Conservation (phyloP, 1,140 invertebrate genomes). For the Armadillidium nasatum region DNA sequence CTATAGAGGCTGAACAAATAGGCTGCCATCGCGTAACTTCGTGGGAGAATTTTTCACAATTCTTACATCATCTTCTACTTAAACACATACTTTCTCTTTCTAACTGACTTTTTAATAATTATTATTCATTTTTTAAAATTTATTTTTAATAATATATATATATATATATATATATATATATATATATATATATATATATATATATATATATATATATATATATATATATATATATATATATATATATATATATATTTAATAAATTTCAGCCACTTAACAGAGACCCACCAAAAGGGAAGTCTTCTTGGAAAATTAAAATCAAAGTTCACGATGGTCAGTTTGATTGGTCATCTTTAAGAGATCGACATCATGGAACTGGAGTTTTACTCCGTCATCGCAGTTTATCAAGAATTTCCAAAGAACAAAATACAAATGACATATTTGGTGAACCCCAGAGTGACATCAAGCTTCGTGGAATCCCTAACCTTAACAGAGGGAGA, state of each 20-base stretch:
- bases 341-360: constrained; percentile 19
- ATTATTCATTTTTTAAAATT: no score
- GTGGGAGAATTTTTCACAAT: no score
- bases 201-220: not conserved
- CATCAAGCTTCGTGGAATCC: no score
- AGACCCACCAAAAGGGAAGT: constrained; percentile 89
- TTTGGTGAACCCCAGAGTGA: no score
- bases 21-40: no score
- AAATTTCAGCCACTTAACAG: constrained; percentile 75
- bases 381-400: not conserved
- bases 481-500: no score
- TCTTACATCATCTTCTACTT: no score
- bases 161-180: not conserved
- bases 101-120: no score
- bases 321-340: constrained; percentile 79
- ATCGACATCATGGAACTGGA: not conserved
- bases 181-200: not conserved
- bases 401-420: not conserved
- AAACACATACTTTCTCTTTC: no score
- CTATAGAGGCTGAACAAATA: no score
- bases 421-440: no score
- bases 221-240: constrained; percentile 2
- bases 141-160: no score
- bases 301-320: constrained; percentile 95
- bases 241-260: not conserved